phyloP scores from a whole-genome alignment of 2,888 invertebrate genomes.

The Drosophila suboccidentalis region DNA sequence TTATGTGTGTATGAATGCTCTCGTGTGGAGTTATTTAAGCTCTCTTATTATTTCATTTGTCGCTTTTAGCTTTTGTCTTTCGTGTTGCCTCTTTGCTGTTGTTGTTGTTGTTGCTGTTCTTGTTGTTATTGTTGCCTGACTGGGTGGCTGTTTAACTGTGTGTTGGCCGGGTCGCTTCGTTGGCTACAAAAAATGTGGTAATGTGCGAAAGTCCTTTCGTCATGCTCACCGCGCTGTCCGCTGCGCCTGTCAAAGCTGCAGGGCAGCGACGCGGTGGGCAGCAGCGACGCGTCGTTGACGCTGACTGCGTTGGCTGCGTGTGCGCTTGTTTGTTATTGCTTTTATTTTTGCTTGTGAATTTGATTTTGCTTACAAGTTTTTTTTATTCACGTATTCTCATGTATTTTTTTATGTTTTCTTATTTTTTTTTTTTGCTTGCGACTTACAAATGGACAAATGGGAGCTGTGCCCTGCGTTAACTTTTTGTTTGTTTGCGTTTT shows the following conservation, averaged over 20 bases:
- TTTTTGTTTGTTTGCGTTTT: constrained; percentile 69
- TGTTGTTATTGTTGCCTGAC: constrained; percentile 54
- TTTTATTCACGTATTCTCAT: constrained; percentile 10
- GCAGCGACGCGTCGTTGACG: constrained; percentile 32
- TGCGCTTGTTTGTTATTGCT: constrained; percentile 46
- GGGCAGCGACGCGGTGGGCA: constrained; percentile 32
- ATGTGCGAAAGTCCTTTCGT: constrained; percentile 83
- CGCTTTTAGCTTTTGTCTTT: constrained; percentile 83
- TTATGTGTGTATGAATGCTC: constrained; percentile 48
- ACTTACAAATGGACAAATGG: constrained; percentile 62
- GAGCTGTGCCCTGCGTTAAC: constrained; percentile 59
- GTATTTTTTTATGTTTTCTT: constrained; percentile 9
- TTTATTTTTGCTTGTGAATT: constrained; percentile 63
- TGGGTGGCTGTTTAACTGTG: constrained; percentile 71
- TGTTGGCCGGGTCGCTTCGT: constrained; percentile 60
- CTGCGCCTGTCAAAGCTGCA: constrained; percentile 62
- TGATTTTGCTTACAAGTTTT: constrained; percentile 72
- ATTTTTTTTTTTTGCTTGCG: constrained; percentile 11
- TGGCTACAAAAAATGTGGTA: constrained; percentile 77
- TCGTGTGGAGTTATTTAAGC: constrained; percentile 82
- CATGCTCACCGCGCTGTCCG: constrained; percentile 69
- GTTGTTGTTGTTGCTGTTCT: constrained; percentile 30
- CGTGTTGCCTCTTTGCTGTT: constrained; percentile 68
- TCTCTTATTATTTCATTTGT: constrained; percentile 82
- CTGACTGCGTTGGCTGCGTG: constrained; percentile 47